These are phyloP conservation scores for Ophion ventricosus DNA, from an alignment of 2,888 invertebrate species.

Conservation along the genomic window DNA sequence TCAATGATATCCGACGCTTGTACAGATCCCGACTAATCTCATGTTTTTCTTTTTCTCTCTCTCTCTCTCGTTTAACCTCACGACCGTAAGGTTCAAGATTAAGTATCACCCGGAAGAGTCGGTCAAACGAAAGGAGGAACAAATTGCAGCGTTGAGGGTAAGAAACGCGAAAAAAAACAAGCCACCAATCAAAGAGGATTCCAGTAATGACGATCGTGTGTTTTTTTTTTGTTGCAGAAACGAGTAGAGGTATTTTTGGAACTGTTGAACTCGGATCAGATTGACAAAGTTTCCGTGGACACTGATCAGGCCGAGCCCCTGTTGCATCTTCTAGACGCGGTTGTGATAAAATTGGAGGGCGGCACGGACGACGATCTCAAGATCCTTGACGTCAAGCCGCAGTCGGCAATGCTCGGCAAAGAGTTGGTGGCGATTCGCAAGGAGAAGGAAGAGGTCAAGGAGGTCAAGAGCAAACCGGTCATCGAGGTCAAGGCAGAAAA, in stretches of 20 bases:
- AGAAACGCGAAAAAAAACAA: slow-evolving; percentile 40
- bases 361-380: slow-evolving; percentile 95
- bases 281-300: slow-evolving; percentile 93
- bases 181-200: not conserved
- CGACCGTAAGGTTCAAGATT: slow-evolving; percentile 95
- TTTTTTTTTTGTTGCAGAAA: slow-evolving; percentile 85
- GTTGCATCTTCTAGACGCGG: slow-evolving; percentile 95
- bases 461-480: slow-evolving; percentile 62
- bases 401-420: slow-evolving; percentile 69
- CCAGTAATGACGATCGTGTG: not conserved
- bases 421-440: slow-evolving; percentile 69
- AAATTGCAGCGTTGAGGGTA: slow-evolving; percentile 92
- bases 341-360: slow-evolving; percentile 98
- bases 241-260: slow-evolving; percentile 95
- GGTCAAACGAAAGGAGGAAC: slow-evolving; percentile 94
- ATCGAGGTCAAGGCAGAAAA: slow-evolving; percentile 75
- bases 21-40: slow-evolving; percentile 28
- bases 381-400: slow-evolving; percentile 88
- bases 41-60: slow-evolving; percentile 70
- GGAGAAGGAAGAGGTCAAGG: slow-evolving; percentile 72
- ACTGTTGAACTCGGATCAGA: slow-evolving; percentile 89
- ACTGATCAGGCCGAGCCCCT: slow-evolving; percentile 92
- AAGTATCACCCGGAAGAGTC: slow-evolving; percentile 99
- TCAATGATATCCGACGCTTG: slow-evolving; percentile 10
- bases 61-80: slow-evolving; percentile 65